Evolutionary conservation across 2,888 invertebrate genomes (phyloP).

Genomic region (Meiosimyza platycephala): DNA sequence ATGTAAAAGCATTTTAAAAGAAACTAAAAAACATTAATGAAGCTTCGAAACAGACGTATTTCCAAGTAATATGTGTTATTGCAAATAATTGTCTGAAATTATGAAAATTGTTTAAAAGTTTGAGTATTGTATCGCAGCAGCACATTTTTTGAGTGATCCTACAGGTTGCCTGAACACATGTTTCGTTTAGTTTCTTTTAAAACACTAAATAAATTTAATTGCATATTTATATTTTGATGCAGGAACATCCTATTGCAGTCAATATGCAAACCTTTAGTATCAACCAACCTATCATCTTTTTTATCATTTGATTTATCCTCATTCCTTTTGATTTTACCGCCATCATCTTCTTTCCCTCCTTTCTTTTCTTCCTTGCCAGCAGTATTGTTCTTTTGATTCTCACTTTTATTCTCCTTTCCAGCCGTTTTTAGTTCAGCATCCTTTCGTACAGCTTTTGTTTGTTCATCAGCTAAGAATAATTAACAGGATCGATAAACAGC

Average conservation of each 20-base stretch:
- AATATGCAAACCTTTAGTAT: conserved; percentile 40
- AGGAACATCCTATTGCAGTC: background rate
- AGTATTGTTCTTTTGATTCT: conserved; percentile 40
- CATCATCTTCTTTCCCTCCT: conserved; percentile 53
- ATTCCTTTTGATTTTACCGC: conserved; percentile 53
- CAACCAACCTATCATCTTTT: conserved; percentile 72
- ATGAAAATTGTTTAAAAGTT: no score
- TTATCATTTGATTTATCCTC: conserved; percentile 68
- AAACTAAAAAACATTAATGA: background rate
- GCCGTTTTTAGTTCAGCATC: conserved; percentile 33
- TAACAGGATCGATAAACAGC: conserved; percentile 29
- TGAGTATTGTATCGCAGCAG: no score
- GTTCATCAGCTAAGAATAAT: conserved; percentile 37
- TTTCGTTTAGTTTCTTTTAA: background rate
- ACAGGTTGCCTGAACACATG: no score
- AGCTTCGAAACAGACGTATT: no score
- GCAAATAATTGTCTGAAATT: no score
- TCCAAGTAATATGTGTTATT: no score
- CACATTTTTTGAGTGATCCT: no score
- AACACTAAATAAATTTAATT: conserved; percentile 10
- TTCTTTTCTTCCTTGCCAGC: conserved; percentile 57
- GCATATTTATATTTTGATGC: conserved; percentile 7
- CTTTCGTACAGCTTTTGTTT: conserved; percentile 33
- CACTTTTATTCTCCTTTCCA: conserved; percentile 43
- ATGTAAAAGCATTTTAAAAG: conserved; percentile 20